Conservation (phyloP, 1,140 invertebrate genomes). For the Drosophila tropicalis region DNA sequence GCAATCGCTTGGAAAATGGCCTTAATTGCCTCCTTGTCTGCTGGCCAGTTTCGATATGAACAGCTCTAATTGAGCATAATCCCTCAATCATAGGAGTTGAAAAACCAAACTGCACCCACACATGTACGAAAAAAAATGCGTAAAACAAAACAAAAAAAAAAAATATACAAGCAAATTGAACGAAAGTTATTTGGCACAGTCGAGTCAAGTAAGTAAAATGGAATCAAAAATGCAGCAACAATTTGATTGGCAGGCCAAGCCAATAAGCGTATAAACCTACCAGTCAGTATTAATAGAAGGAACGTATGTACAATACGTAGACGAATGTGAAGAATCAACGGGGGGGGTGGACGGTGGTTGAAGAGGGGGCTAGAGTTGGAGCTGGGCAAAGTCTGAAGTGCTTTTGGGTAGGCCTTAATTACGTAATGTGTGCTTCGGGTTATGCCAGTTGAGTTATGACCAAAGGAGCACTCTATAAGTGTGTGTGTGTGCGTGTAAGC, state of each 20-base stretch:
- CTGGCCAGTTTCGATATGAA: constrained; percentile 60
- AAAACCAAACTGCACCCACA: not conserved
- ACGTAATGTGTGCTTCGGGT: constrained; percentile 70
- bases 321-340: not conserved
- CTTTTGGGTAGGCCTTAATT: constrained; percentile 79
- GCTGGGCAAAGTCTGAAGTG: constrained; percentile 72
- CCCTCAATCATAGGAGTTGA: constrained; percentile 10
- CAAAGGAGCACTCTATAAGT: constrained; percentile 67
- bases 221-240: constrained; percentile 74
- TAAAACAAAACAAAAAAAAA: constrained; percentile 29
- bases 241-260: constrained; percentile 73
- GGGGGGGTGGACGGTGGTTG: not conserved
- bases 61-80: constrained; percentile 74
- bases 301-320: not conserved
- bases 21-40: constrained; percentile 53
- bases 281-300: constrained; percentile 44
- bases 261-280: constrained; percentile 55
- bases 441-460: constrained; percentile 69
- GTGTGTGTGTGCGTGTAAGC: constrained; percentile 41
- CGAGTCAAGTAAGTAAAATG: constrained; percentile 55
- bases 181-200: constrained; percentile 71
- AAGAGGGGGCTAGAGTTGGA: not conserved
- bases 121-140: constrained; percentile 46
- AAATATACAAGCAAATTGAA: constrained; percentile 30
- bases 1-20: constrained; percentile 73